Evolutionary conservation across 1,140 invertebrate species (phyloP).

Genomic region (Ectropis grisescens): DNA sequence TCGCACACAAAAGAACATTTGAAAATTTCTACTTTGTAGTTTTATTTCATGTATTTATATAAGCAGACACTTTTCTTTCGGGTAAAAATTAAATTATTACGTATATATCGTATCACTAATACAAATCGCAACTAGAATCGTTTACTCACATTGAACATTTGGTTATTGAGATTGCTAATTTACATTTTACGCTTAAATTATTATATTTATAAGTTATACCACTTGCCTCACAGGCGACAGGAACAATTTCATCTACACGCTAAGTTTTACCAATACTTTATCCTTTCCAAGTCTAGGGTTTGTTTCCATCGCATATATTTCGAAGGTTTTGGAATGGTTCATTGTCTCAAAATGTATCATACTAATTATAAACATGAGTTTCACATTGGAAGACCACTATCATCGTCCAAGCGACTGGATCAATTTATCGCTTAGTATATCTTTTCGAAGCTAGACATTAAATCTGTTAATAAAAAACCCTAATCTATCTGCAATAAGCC

Average conservation of each 20-base stretch:
- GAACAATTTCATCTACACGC: slow-evolving; percentile 67
- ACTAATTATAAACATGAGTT: too few species aligned
- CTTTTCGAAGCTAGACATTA: too few species aligned
- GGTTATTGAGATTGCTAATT: slow-evolving; percentile 62
- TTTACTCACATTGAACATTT: slow-evolving; percentile 68
- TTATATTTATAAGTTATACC: slow-evolving; percentile 44
- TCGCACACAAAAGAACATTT: too few species aligned
- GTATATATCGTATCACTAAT: slow-evolving; percentile 69
- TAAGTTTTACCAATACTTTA: slow-evolving; percentile 55
- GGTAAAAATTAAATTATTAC: slow-evolving; percentile 70
- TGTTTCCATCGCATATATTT: slow-evolving; percentile 63
- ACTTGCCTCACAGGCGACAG: slow-evolving; percentile 64
- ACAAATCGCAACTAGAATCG: slow-evolving; percentile 65
- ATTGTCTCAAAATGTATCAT: too few species aligned
- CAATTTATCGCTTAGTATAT: too few species aligned
- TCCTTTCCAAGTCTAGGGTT: slow-evolving; percentile 6
- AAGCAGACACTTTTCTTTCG: slow-evolving; percentile 63
- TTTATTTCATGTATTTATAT: slow-evolving; percentile 64
- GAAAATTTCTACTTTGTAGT: slow-evolving; percentile 59
- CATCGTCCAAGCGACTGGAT: too few species aligned
- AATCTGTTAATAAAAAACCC: too few species aligned
- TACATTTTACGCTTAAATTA: slow-evolving; percentile 58
- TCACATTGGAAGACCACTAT: too few species aligned
- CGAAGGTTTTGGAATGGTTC: slow-evolving; percentile 32
- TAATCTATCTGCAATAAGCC: too few species aligned